Base-by-base conservation (phyloP, 1,140 invertebrate species). In the Brachionus rotundiformis region DNA sequence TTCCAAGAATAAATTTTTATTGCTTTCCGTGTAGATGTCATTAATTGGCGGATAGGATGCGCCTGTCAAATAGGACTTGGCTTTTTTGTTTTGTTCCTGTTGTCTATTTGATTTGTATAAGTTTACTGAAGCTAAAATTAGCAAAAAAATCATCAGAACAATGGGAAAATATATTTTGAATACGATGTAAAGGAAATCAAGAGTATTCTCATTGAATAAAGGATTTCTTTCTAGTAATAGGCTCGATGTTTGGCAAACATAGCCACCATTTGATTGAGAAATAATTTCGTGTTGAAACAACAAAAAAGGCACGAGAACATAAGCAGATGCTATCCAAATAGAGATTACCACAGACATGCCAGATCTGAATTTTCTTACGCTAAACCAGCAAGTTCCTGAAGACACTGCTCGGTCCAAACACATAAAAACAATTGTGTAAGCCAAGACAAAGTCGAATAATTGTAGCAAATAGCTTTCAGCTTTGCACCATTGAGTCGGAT, bases 391-490 rank as follows among this genome's bases (percentile, higher is more conserved):
- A 29, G 19, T 41, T 5, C 33, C 25, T 25, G 19, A 13, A 36
- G 5, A 16, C 13, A 68, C 79, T 10, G 39, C 54, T 41, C 79
- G 33, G 31, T 81, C 79, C 10, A 81, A 41, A 49, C 79, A 81
- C 47, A 81, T 49, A 33, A 81, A 81, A 19, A 81, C 79, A 29
- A 81, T 81, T 65, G 79, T 47, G 27, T 81, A 81, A 3, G 79
- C 79, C 8, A 81, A 19, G 16, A 81, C 23, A 68, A 81, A 81
- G 54, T 81, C 79, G 25, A 65, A 63, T 41, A 81, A 23, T 8
- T 47, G 79, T 8, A 81, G 27, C 4, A 81, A n/a, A 68, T 81
- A 81, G 13, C 25, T 81, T 65, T 81, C 79, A 5, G 79, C 54
- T 81, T 81, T 81, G 31, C 79, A 81, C 79, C 79, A 81, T 39